A percentile compares a stretch with the other conserved stretches of the same genome.
phyloP scores from a whole-genome alignment of 2,888 invertebrate species.

The Idaea straminata region DNA sequence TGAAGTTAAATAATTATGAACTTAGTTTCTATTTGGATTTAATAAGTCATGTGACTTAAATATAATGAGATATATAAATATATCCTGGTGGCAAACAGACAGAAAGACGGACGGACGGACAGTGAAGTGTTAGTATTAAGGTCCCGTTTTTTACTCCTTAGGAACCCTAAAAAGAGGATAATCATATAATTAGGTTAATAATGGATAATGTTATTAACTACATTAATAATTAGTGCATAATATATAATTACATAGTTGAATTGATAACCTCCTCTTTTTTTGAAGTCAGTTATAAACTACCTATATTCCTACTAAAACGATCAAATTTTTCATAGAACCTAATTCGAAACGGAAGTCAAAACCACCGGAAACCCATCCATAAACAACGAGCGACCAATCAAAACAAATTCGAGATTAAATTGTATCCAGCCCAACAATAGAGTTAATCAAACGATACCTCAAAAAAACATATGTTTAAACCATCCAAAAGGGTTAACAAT shows the following conservation, averaged over 20 bases:
- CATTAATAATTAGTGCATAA: no score
- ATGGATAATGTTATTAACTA: no score
- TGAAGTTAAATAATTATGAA: neutral
- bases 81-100: no score
- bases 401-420: conserved; percentile 76
- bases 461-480: conserved; percentile 67
- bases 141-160: no score
- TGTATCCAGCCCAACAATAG: conserved; percentile 50
- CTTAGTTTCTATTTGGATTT: no score
- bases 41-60: no score
- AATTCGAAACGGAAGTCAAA: conserved; percentile 44
- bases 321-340: conserved; percentile 19
- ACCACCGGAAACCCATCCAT: conserved; percentile 57
- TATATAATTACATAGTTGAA: no score
- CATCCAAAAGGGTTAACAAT: conserved; percentile 71
- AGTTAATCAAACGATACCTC: conserved; percentile 54
- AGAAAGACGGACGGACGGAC: no score
- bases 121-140: no score
- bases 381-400: conserved; percentile 59
- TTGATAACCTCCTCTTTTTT: neutral
- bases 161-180: no score
- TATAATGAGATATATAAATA: no score
- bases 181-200: no score
- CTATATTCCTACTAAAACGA: conserved; percentile 11
- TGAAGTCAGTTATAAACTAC: neutral